A percentile compares a stretch with the other conserved stretches of the same genome.
Conservation (phyloP, 92 coral and sea anemone species). For the Umimayanthus chanpuru region DNA sequence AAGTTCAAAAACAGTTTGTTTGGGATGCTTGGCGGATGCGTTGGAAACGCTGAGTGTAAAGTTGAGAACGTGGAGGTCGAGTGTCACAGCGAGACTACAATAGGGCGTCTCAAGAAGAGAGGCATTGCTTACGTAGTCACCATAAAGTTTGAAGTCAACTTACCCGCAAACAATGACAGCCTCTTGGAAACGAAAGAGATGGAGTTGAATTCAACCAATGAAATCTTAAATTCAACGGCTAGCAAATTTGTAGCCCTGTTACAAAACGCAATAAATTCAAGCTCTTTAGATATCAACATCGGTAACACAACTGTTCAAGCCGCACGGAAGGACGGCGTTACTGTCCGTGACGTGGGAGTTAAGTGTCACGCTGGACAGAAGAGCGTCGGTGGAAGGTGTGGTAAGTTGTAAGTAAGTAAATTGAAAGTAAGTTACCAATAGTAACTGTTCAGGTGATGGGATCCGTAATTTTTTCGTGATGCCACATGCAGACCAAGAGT, state of each 20-base stretch:
- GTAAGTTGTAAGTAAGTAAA: background rate
- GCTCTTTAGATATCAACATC: conserved; percentile 21
- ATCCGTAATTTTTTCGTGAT: no score
- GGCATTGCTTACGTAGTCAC: background rate
- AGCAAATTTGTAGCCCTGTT: background rate
- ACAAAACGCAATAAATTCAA: conserved; percentile 1
- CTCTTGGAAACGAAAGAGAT: background rate
- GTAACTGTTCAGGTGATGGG: no score
- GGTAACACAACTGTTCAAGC: conserved; percentile 22
- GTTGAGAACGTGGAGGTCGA: conserved; percentile 26
- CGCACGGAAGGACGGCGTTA: conserved; percentile 3
- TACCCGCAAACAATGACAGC: background rate
- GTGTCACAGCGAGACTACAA: conserved; percentile 18
- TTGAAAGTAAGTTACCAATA: no score
- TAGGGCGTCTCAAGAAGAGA: conserved; percentile 17
- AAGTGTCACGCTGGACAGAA: conserved; percentile 10
- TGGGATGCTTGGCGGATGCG: conserved; percentile 22
- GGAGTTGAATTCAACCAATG: background rate
- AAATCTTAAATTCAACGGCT: conserved; percentile 9
- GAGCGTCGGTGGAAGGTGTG: background rate
- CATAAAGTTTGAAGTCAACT: conserved; percentile 28
- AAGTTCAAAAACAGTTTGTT: conserved; percentile 1
- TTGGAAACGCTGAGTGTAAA: background rate
- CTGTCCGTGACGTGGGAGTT: background rate
- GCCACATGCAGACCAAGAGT: no score